Evolutionary conservation across 1,140 invertebrate species (phyloP).

Genomic region (Bicyclus anynana): DNA sequence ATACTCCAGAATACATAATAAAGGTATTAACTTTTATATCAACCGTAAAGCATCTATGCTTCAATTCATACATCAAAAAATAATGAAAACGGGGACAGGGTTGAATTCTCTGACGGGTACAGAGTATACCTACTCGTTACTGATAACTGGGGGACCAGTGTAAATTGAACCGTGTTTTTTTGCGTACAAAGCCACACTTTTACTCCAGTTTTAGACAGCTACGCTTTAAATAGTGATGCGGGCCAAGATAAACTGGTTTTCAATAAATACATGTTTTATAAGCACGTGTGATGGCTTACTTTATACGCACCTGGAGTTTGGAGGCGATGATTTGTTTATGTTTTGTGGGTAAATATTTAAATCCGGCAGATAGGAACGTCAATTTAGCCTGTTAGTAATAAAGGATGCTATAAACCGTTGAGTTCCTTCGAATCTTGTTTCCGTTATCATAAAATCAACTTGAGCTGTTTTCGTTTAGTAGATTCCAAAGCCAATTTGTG

Average conservation of each 20-base stretch:
- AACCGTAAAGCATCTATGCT: constrained; percentile 24
- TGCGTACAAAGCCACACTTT: neutral
- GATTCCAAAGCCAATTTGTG: too few relatives aligned
- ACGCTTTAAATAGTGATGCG: constrained; percentile 13
- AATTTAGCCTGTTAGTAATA: neutral
- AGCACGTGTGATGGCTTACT: constrained; percentile 25
- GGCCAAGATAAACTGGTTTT: constrained; percentile 16
- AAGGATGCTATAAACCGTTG: too few relatives aligned
- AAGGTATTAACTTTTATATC: constrained; percentile 22
- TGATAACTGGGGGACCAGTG: constrained; percentile 20
- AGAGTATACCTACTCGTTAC: constrained; percentile 21
- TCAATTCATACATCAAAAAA: constrained; percentile 31
- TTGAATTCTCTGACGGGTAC: constrained; percentile 26
- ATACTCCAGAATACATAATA: constrained; percentile 17
- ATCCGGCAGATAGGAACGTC: neutral
- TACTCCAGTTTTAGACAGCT: neutral
- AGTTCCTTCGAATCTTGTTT: too few relatives aligned
- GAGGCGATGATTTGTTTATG: constrained; percentile 26
- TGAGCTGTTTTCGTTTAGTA: too few relatives aligned
- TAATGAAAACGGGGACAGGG: constrained; percentile 34
- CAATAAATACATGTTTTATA: constrained; percentile 19
- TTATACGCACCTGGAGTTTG: constrained; percentile 29
- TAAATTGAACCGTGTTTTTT: constrained; percentile 19
- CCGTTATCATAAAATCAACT: too few relatives aligned
- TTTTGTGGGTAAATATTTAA: constrained; percentile 1